Evolutionary conservation across 2,888 invertebrate genomes (phyloP), one percentile per base, ranked within the genome.

Genomic region (Axea sp.): DNA sequence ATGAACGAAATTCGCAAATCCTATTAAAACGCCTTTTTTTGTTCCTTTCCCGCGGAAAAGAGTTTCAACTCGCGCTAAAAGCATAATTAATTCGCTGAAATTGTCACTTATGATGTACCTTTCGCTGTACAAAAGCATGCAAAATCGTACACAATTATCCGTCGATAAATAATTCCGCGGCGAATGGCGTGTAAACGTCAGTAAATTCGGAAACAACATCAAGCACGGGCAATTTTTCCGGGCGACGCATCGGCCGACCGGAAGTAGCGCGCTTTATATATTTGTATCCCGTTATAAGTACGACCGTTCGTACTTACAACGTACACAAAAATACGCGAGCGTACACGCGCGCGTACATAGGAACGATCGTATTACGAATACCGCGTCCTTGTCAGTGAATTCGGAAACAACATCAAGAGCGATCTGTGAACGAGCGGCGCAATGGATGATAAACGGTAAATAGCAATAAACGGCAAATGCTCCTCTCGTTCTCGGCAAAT

Each of bases 401-500:
- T 76, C 71, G 69, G 67, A 76, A 77, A 77, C 77, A 77, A 77
- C 77, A 73, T 73, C 68, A 73, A 73, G 68, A 73, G 68, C 75
- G 62, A 73, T 69, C 73, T 39, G 55, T 45, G 68, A 75, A 68
- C 75, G 75, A 72, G 64, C 71, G 71, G 35, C 62, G 71, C 72
- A 68, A 75, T 65, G 75, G 73, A 77, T 76, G 75, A 76, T 75
- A 76, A 77, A 76, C 76, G 76, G 72, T 77, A 77, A 77, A 77
- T 77, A 75, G 77, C 73, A 73, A 76, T 77, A 76, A 77, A 76
- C 76, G 76, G 73, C 76, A 71, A 75, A 75, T 71, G 75, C 75
- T 73, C 68, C 74, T 76, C 76, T 75, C 76, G 77, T 77, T 77
- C 76, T 77, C 77, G 72, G 77, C 74, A 77, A 77, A 77, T 77